A percentile compares a stretch with the other conserved stretches of the same genome.
Conservation (phyloP, 2,888 invertebrate genomes). For the Osedax frankpressi region DNA sequence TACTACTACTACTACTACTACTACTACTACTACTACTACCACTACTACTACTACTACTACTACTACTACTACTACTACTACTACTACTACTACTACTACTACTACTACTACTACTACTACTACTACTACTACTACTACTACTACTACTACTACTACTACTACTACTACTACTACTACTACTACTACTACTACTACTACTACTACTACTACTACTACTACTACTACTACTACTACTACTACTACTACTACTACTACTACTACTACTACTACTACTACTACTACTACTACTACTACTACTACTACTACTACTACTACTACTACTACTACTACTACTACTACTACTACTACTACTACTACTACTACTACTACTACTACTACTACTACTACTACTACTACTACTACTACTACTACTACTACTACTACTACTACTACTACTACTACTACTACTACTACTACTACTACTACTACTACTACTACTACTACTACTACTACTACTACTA, state of each 20-base stretch:
- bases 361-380: conserved; percentile 12
- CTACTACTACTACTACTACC: conserved; percentile 11
- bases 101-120: conserved; percentile 12
- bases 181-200: conserved; percentile 12
- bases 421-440: conserved; percentile 12
- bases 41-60: conserved; percentile 12
- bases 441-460: conserved; percentile 12
- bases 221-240: conserved; percentile 12
- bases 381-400: conserved; percentile 12
- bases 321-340: conserved; percentile 12
- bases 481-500: conserved; percentile 10
- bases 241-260: conserved; percentile 12
- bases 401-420: conserved; percentile 12
- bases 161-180: conserved; percentile 12
- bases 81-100: conserved; percentile 12
- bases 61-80: conserved; percentile 12
- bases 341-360: conserved; percentile 12
- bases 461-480: conserved; percentile 7
- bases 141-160: conserved; percentile 12
- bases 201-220: conserved; percentile 12
- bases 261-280: conserved; percentile 12
- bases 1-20: conserved; percentile 12
- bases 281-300: conserved; percentile 12
- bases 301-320: conserved; percentile 12
- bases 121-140: conserved; percentile 12